These are phyloP conservation scores for Melanotaenia parkinsoni DNA, from an alignment of 2,797 vertebrate genomes.

Conservation along the genomic window DNA sequence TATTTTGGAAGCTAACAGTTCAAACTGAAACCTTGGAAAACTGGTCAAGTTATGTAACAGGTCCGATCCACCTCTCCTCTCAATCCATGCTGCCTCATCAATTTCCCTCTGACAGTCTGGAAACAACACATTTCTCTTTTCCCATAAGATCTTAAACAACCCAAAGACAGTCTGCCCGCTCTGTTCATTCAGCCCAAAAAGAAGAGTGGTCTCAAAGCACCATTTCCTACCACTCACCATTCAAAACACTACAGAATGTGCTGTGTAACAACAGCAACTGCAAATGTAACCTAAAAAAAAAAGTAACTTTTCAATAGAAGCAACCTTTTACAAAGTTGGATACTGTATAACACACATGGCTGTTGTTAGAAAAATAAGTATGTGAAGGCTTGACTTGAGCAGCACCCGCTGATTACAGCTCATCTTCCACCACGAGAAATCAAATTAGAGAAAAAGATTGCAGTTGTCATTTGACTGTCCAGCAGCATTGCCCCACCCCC, in stretches of 20 bases:
- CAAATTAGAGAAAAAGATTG: slow-evolving; percentile 66
- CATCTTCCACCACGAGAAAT: slow-evolving; percentile 63
- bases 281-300: slow-evolving; percentile 29
- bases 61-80: slow-evolving; percentile 77
- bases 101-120: slow-evolving; percentile 74
- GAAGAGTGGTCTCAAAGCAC: slow-evolving; percentile 65
- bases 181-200: slow-evolving; percentile 65
- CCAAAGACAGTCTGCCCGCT: slow-evolving; percentile 71
- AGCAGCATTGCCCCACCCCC: slow-evolving; percentile 41
- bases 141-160: slow-evolving; percentile 75
- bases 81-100: slow-evolving; percentile 81
- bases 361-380: neutral
- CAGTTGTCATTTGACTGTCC: slow-evolving; percentile 68
- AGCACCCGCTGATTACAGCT: slow-evolving; percentile 36
- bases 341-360: slow-evolving; percentile 10
- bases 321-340: slow-evolving; percentile 9
- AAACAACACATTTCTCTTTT: slow-evolving; percentile 81
- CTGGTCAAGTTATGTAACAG: slow-evolving; percentile 77
- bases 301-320: slow-evolving; percentile 14
- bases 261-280: slow-evolving; percentile 37
- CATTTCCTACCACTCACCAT: slow-evolving; percentile 61
- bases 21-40: slow-evolving; percentile 75
- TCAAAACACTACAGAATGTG: slow-evolving; percentile 66
- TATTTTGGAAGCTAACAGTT: slow-evolving; percentile 47
- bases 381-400: slow-evolving; percentile 3